phyloP scores from a whole-genome alignment of 2,888 invertebrate species.

The Ametastegia equiseti region DNA sequence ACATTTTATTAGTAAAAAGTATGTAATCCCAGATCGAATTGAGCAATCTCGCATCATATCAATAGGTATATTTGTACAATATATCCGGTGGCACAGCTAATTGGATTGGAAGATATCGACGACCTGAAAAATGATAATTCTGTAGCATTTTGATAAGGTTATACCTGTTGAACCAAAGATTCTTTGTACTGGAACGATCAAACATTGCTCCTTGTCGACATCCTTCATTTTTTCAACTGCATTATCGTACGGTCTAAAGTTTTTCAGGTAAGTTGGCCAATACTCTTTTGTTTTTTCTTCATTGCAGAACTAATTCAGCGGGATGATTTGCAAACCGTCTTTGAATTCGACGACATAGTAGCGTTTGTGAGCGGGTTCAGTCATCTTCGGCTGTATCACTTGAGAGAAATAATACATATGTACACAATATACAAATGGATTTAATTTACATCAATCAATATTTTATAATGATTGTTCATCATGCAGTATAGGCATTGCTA shows the following conservation, averaged over 20 bases:
- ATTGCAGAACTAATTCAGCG: neutral
- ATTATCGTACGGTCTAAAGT: neutral
- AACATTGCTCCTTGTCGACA: neutral
- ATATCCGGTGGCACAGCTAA: neutral
- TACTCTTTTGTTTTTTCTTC: neutral
- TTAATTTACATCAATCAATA: neutral
- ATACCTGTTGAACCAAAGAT: slow-evolving; percentile 4
- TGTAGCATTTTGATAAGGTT: neutral
- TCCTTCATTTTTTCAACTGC: neutral
- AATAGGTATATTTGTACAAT: neutral
- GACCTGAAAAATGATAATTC: neutral
- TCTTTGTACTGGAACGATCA: neutral
- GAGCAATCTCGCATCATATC: neutral
- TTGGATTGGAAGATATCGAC: neutral
- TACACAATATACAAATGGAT: neutral
- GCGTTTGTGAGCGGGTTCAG: neutral
- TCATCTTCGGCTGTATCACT: too few species aligned
- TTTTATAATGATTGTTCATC: neutral
- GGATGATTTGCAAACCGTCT: neutral
- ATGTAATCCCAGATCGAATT: too few species aligned
- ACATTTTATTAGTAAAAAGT: neutral
- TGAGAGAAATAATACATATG: too few species aligned
- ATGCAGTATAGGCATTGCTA: neutral
- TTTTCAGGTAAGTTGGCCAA: neutral
- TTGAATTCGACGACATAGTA: neutral